Evolutionary conservation across 2,113 vertebrate species (phyloP).

Genomic region (Poecile atricapillus): DNA sequence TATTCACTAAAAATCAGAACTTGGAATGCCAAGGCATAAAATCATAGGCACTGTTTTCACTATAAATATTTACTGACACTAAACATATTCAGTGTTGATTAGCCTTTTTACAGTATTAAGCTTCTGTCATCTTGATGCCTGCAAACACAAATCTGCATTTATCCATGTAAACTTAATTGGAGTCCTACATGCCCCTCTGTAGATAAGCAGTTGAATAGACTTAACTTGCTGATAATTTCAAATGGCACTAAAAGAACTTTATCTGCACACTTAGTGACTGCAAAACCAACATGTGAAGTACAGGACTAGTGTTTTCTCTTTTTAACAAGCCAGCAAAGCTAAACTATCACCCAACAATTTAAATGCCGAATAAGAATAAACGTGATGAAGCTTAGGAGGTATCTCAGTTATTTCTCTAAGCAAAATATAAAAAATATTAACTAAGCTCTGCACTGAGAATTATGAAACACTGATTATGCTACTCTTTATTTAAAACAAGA

Average conservation of each 20-base stretch:
- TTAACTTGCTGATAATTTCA: conserved; percentile 64
- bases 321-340: neutral
- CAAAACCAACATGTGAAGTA: neutral
- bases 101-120: conserved; percentile 71
- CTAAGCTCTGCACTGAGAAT: neutral
- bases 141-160: conserved; percentile 70
- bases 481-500: neutral
- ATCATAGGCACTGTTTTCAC: conserved; percentile 40
- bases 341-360: neutral
- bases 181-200: conserved; percentile 59
- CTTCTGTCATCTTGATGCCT: conserved; percentile 67
- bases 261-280: conserved; percentile 25
- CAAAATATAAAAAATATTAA: neutral
- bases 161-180: conserved; percentile 70
- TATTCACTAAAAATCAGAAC: conserved; percentile 28
- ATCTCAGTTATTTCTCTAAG: neutral
- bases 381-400: neutral
- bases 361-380: neutral
- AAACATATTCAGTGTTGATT: conserved; percentile 75
- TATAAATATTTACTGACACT: conserved; percentile 71
- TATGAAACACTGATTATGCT: neutral
- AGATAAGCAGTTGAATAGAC: conserved; percentile 68
- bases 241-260: conserved; percentile 60
- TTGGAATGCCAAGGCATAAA: conserved; percentile 34
- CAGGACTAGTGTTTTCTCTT: neutral